These are phyloP conservation scores for Umimayanthus kanabou DNA, from an alignment of 92 coral and sea anemone genomes.

Conservation along the genomic window DNA sequence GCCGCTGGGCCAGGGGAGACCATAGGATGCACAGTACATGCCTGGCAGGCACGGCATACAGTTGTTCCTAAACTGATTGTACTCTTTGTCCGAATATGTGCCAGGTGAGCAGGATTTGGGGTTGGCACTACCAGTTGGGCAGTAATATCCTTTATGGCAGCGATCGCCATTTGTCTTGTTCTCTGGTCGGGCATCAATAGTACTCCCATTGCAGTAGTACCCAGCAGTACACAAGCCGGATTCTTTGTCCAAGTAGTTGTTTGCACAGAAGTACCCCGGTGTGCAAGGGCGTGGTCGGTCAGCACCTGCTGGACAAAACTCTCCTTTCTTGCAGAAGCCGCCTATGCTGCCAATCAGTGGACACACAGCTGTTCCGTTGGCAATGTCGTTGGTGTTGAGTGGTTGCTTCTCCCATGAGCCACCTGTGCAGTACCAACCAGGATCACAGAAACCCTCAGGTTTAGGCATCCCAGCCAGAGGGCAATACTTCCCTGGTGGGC, in stretches of 20 bases:
- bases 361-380: slow-evolving; percentile 84
- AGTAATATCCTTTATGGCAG: slow-evolving; percentile 91
- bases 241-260: slow-evolving; percentile 76
- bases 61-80: slow-evolving; percentile 90
- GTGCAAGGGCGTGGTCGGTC: slow-evolving; percentile 92
- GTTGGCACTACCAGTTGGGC: slow-evolving; percentile 86
- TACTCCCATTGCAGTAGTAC: slow-evolving; percentile 96
- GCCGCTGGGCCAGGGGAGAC: slow-evolving; percentile 82
- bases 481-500: slow-evolving; percentile 94
- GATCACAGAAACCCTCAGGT: slow-evolving; percentile 88
- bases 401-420: slow-evolving; percentile 97
- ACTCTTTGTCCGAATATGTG: slow-evolving; percentile 88
- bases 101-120: slow-evolving; percentile 91
- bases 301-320: slow-evolving; percentile 91
- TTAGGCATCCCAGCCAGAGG: slow-evolving; percentile 72
- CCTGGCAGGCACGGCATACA: slow-evolving; percentile 94
- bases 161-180: slow-evolving; percentile 86
- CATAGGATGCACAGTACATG: slow-evolving; percentile 80
- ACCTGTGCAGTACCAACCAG: slow-evolving; percentile 96
- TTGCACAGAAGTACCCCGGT: slow-evolving; percentile 89
- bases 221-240: slow-evolving; percentile 92
- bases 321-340: slow-evolving; percentile 91
- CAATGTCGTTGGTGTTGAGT: slow-evolving; percentile 72
- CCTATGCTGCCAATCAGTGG: slow-evolving; percentile 93
- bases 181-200: slow-evolving; percentile 76